Evolutionary conservation across 2,888 invertebrate genomes (phyloP), one percentile per base, ranked within the genome.

Genomic region (Bimastos eiseni): DNA sequence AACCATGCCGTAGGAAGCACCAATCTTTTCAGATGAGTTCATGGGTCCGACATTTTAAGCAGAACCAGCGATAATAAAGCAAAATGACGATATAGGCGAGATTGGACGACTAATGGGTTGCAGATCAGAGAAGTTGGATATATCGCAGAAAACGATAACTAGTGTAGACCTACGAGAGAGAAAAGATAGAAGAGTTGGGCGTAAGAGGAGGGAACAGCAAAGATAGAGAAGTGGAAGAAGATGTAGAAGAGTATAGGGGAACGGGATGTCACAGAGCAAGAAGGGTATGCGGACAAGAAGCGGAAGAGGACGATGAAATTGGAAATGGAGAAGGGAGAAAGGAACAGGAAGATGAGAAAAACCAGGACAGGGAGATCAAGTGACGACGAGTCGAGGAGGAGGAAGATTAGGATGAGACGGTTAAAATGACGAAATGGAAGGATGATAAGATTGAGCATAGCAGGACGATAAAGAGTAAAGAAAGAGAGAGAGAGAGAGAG

Each of bases 261-360:
- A 49, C n/a, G n/a, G 30, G 49, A 49, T 4, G 30, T 19, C 41
- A 34, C 24, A 38, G 49, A 33, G 19, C 19, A 34, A 11, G 37
- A 34, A 5, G 19, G 19, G 33, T 36, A 55, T 44, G 41, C 6
- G 41, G 41, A 41, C 6, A 15, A 41, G 30, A 90, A n/a, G 44
- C 70, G 90, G n/a, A 34, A 3, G n/a, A 17, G 90, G 55, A 83
- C 19, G 49, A 49, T 13, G 49, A 49, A 3, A n/a, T 30, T 41
- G 41, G 24, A 49, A 4, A 49, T 6, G 49, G 24, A 24, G 15
- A 19, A 49, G 6, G 21, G 1, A 49, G 49, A 21, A 24, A 1
- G 21, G 89, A 21, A 49, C 49, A 89, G 19, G 21, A 89, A 89
- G 89, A 89, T 19, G 55, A 70, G 70, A 70, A 89, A 24, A 89